These are phyloP conservation scores for Eledona agricola DNA, from an alignment of 2,888 invertebrate species.

Conservation along the genomic window DNA sequence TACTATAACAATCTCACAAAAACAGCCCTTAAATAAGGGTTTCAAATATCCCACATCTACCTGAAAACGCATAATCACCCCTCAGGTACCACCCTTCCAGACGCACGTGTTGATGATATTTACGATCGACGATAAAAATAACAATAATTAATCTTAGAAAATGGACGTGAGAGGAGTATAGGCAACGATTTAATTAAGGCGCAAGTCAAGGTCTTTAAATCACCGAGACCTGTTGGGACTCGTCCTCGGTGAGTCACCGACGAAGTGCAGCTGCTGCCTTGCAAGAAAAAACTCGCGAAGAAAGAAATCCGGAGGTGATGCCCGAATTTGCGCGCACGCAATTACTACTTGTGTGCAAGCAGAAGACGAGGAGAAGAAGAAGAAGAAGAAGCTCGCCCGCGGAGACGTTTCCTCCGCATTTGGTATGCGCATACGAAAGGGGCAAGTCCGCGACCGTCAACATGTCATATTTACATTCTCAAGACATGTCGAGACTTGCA, in stretches of 20 bases:
- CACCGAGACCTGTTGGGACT: slow-evolving; percentile 26
- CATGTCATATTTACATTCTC: slow-evolving; percentile 5
- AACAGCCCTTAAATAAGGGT: slow-evolving; percentile 55
- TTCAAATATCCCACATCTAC: slow-evolving; percentile 48
- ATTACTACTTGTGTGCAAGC: too few relatives aligned
- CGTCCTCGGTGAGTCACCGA: slow-evolving; percentile 30
- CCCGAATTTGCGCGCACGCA: slow-evolving; percentile 24
- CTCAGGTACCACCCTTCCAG: slow-evolving; percentile 28
- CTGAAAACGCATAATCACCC: slow-evolving; percentile 36
- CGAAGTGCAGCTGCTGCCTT: slow-evolving; percentile 27
- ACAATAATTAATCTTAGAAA: slow-evolving; percentile 5
- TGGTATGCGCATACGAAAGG: slow-evolving; percentile 3
- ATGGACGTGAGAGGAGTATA: slow-evolving; percentile 17
- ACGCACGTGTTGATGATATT: too few relatives aligned
- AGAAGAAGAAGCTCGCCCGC: too few relatives aligned
- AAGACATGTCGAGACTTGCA: slow-evolving; percentile 3
- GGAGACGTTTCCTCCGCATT: too few relatives aligned
- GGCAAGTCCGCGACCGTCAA: neutral
- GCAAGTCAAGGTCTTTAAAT: slow-evolving; percentile 32
- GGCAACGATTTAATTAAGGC: slow-evolving; percentile 18
- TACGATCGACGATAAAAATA: slow-evolving; percentile 5
- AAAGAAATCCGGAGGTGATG: slow-evolving; percentile 28
- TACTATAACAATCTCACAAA: slow-evolving; percentile 53
- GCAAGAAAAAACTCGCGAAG: slow-evolving; percentile 28
- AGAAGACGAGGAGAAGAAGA: too few relatives aligned